Percentiles rank a stretch among this genome's conserved stretches.
These are phyloP conservation scores for Globodera rostochiensis DNA, from an alignment of 1,140 invertebrate species.

Conservation along the genomic window DNA sequence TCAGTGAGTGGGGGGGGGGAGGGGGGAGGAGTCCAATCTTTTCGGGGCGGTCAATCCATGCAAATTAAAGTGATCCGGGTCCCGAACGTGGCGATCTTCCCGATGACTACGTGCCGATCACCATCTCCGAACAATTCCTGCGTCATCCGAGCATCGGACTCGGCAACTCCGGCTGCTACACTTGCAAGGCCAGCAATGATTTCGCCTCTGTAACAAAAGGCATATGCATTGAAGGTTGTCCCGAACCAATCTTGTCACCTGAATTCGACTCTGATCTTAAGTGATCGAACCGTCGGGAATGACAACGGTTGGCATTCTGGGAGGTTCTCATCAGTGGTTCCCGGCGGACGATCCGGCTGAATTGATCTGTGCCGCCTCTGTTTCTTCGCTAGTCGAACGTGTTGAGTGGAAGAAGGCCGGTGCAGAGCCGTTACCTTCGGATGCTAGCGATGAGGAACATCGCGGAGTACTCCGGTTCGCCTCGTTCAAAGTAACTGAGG, in stretches of 20 bases:
- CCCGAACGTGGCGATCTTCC: conserved; percentile 65
- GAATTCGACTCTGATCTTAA: conserved; percentile 26
- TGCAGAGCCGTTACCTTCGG: conserved; percentile 47
- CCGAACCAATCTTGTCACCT: conserved; percentile 28
- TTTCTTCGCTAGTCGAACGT: conserved; percentile 56
- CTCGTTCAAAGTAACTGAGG: conserved; percentile 54
- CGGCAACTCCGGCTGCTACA: conserved; percentile 61
- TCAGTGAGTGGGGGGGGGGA: too few relatives aligned
- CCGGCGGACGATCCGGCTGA: conserved; percentile 55
- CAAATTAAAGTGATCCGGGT: conserved; percentile 56
- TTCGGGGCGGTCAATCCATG: too few relatives aligned
- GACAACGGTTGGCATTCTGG: conserved; percentile 62
- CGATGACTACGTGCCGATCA: conserved; percentile 63
- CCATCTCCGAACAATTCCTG: conserved; percentile 65
- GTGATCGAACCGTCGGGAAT: conserved; percentile 57
- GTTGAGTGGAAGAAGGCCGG: conserved; percentile 57
- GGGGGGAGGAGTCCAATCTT: too few relatives aligned
- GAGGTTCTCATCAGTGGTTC: conserved; percentile 61
- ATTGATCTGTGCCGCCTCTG: conserved; percentile 61
- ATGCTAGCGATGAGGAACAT: conserved; percentile 61
- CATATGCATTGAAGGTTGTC: conserved; percentile 63
- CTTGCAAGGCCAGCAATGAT: conserved; percentile 59
- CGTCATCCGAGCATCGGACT: conserved; percentile 60
- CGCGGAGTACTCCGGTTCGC: conserved; percentile 61
- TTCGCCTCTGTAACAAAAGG: conserved; percentile 64